These are phyloP conservation scores for Pseudorectes ferrugineus DNA, from an alignment of 2,113 vertebrate genomes.

Conservation along the genomic window DNA sequence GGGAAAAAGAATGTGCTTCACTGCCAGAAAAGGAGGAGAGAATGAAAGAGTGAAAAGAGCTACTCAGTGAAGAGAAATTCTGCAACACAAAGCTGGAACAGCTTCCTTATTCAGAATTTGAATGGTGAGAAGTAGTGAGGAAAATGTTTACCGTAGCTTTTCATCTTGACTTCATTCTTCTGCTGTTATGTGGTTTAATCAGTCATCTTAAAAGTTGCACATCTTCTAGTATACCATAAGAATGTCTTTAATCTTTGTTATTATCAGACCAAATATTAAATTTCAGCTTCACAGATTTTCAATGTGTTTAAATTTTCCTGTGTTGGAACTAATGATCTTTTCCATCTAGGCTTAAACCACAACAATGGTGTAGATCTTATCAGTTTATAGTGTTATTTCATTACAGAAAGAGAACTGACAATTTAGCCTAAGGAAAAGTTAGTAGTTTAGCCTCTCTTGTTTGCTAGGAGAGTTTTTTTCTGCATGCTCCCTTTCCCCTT, in stretches of 20 bases:
- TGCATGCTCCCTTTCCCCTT: background rate
- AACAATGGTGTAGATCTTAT: too few species aligned
- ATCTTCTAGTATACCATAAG: background rate
- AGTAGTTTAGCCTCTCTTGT: background rate
- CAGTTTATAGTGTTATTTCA: background rate
- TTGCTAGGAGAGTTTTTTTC: background rate
- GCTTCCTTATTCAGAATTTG: background rate
- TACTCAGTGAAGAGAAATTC: background rate
- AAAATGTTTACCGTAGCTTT: fast-evolving
- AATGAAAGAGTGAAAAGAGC: background rate
- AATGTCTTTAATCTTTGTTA: background rate
- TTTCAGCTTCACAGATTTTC: background rate
- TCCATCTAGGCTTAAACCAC: background rate
- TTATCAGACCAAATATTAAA: background rate
- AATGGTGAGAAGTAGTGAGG: background rate
- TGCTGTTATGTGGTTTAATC: background rate
- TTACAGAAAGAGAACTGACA: background rate
- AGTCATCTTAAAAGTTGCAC: background rate
- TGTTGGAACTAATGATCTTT: background rate
- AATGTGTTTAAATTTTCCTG: background rate
- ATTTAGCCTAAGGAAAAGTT: background rate
- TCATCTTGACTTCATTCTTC: background rate
- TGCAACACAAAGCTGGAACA: background rate
- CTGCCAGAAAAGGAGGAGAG: conserved; percentile 17
- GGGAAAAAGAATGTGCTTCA: background rate